Conservation (phyloP, 2,113 vertebrate genomes). For the Etheostoma spectabile region DNA sequence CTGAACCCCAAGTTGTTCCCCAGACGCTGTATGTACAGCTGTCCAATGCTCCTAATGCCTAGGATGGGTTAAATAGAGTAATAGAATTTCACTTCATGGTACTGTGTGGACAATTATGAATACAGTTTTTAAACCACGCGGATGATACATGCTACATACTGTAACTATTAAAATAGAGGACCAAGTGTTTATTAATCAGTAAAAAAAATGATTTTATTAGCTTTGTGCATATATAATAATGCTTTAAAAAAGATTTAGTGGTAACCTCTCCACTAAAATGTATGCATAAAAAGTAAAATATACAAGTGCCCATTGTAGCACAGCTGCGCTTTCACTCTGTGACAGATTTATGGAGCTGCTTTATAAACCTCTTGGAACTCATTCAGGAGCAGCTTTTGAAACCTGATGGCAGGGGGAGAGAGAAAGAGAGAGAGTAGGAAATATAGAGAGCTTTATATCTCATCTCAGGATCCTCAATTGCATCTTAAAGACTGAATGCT, state of each 20-base stretch:
- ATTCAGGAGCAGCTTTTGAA: slow-evolving; percentile 66
- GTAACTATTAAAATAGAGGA: not conserved
- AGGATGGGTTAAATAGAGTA: too few relatives aligned
- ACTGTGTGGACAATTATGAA: too few relatives aligned
- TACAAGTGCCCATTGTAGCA: slow-evolving; percentile 43
- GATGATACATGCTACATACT: too few relatives aligned
- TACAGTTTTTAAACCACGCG: not conserved
- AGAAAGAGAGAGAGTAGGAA: not conserved
- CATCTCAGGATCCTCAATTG: slow-evolving; percentile 25
- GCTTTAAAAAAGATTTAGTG: slow-evolving; percentile 4
- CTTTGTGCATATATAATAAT: not conserved
- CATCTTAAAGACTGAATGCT: slow-evolving; percentile 36
- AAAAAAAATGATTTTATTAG: not conserved
- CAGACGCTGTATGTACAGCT: too few relatives aligned
- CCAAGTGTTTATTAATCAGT: not conserved
- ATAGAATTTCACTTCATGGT: too few relatives aligned
- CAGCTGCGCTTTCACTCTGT: slow-evolving; percentile 28
- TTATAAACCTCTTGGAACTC: slow-evolving; percentile 67
- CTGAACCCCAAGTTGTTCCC: too few relatives aligned
- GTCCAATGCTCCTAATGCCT: too few relatives aligned
- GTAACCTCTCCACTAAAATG: not conserved
- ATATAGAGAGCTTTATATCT: slow-evolving; percentile 17
- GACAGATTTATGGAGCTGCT: slow-evolving; percentile 73
- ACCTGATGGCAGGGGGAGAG: slow-evolving; percentile 26
- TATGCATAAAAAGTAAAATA: slow-evolving; percentile 21